phyloP scores from a whole-genome alignment of 2,888 invertebrate genomes.

The Monochamus alternatus region DNA sequence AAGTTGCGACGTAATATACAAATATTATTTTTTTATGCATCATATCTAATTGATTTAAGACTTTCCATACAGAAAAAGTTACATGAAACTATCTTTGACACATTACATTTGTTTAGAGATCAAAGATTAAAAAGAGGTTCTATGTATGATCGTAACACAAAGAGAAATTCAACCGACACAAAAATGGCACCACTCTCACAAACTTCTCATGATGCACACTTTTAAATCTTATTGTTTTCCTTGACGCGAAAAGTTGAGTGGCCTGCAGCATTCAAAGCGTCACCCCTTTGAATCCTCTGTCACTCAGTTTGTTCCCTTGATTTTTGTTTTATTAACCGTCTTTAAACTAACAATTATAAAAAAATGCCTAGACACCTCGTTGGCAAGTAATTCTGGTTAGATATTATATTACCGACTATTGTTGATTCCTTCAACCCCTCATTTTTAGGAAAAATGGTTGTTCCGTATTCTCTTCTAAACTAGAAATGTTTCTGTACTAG shows the following conservation, averaged over 20 bases:
- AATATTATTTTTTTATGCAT: too few species aligned
- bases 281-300: not conserved
- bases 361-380: not conserved
- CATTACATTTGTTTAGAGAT: too few species aligned
- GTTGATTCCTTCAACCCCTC: not conserved
- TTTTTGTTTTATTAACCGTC: slow-evolving; percentile 10
- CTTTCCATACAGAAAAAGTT: too few species aligned
- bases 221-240: slow-evolving; percentile 7
- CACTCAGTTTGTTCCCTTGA: not conserved
- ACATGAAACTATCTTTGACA: too few species aligned
- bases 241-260: slow-evolving; percentile 1
- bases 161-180: not conserved
- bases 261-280: slow-evolving; percentile 4
- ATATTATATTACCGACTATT: not conserved
- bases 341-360: slow-evolving; percentile 3
- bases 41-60: too few species aligned
- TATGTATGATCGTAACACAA: not conserved
- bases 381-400: slow-evolving; percentile 5
- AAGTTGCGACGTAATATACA: too few species aligned
- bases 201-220: not conserved
- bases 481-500: not conserved
- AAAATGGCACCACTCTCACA: not conserved
- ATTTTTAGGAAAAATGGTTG: not conserved
- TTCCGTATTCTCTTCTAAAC: not conserved
- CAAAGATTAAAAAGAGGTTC: too few species aligned